phyloP scores from a whole-genome alignment of 53 echinoderm and acorn worm genomes.

The Apostichopus leukothele region DNA sequence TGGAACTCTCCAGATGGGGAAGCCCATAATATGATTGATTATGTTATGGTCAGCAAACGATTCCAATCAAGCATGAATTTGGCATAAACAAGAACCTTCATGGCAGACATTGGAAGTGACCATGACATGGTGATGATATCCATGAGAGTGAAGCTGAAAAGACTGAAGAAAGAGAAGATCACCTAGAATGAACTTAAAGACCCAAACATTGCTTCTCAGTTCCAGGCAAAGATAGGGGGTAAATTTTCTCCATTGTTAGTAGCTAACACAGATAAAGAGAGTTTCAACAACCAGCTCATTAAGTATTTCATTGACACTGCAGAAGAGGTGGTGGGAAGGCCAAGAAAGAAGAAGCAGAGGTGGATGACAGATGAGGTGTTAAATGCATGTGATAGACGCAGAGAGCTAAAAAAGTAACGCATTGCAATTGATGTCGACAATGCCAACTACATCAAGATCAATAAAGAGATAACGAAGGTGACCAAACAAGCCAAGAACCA shows the following conservation, averaged over 20 bases:
- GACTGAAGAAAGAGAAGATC: slow-evolving; percentile 5
- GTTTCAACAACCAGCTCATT: slow-evolving; percentile 22
- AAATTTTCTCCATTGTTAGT: slow-evolving; percentile 48
- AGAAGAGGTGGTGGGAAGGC: slow-evolving; percentile 27
- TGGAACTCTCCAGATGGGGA: too few species aligned
- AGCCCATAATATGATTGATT: too few species aligned
- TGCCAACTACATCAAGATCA: slow-evolving; percentile 3
- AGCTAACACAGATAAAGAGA: slow-evolving; percentile 17
- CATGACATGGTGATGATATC: slow-evolving; percentile 49
- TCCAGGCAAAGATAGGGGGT: slow-evolving; percentile 35
- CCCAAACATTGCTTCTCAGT: slow-evolving; percentile 39
- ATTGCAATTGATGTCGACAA: background rate
- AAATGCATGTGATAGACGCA: slow-evolving; percentile 21
- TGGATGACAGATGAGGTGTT: slow-evolving; percentile 44
- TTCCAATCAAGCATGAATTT: slow-evolving; percentile 44
- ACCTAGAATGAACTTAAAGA: slow-evolving; percentile 53
- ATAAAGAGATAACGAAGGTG: slow-evolving; percentile 28
- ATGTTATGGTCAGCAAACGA: background rate
- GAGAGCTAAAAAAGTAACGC: too few species aligned
- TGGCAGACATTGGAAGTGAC: slow-evolving; percentile 55
- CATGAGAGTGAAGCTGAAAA: slow-evolving; percentile 48
- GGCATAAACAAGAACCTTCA: slow-evolving; percentile 23
- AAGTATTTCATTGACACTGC: slow-evolving; percentile 17
- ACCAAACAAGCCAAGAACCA: slow-evolving; percentile 9
- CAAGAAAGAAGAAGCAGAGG: slow-evolving; percentile 16